Conservation (phyloP, 2,113 vertebrate species). For the Eudyptes chrysolophus region DNA sequence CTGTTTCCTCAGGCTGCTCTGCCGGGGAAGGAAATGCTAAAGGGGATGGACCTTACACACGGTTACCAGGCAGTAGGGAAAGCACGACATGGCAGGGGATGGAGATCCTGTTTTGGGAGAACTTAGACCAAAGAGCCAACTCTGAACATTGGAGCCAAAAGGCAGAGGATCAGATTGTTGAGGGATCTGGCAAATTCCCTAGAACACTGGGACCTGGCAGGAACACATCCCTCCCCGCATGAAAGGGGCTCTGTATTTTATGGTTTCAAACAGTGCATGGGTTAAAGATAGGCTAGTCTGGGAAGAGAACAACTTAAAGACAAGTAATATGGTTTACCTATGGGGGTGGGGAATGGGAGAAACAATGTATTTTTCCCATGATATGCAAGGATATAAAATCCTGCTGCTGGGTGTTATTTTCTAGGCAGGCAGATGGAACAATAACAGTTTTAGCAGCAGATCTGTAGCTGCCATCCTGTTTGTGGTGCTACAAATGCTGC, state of each 20-base stretch:
- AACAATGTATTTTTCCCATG: background rate
- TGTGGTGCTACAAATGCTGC: background rate
- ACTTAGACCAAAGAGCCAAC: background rate
- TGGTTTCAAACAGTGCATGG: background rate
- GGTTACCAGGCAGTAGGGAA: slow-evolving; percentile 1
- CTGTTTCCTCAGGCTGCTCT: background rate
- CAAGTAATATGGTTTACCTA: background rate
- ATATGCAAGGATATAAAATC: background rate
- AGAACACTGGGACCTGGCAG: slow-evolving; percentile 43
- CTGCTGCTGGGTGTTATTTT: background rate
- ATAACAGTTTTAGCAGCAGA: background rate
- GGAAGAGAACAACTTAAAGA: background rate
- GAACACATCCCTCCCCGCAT: background rate
- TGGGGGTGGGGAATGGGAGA: background rate
- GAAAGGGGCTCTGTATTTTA: slow-evolving; percentile 44
- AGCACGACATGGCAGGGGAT: background rate
- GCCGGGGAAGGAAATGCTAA: background rate
- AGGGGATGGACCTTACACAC: background rate
- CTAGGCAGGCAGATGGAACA: background rate
- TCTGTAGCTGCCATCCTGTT: background rate
- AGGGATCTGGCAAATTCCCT: slow-evolving; percentile 54
- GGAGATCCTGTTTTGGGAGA: background rate
- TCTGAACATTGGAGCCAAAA: background rate
- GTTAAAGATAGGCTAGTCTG: slow-evolving; percentile 1
- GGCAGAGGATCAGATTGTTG: slow-evolving; percentile 20